Conservation (phyloP, 2,797 vertebrate genomes). For the Smutsia gigantea region DNA sequence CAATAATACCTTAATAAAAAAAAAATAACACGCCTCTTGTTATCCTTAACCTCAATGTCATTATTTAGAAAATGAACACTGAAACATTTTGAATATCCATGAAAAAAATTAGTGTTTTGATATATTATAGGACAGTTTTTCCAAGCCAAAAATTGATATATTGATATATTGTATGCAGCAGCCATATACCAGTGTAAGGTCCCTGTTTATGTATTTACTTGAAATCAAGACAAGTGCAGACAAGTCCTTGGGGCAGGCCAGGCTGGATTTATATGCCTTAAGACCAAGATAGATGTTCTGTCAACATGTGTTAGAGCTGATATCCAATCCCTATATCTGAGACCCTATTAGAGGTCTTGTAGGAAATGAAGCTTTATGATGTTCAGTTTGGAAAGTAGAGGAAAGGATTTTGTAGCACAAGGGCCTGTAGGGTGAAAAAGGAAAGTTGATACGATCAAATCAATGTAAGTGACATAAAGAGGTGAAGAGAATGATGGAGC, state of each 20-base stretch:
- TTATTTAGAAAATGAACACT: background rate
- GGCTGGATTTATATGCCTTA: background rate
- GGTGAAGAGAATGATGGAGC: background rate
- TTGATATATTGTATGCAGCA: background rate
- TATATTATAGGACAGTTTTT: background rate
- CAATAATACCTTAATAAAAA: too few species aligned
- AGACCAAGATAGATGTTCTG: background rate
- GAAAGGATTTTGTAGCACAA: background rate
- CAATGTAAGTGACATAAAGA: background rate
- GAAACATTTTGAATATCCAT: background rate
- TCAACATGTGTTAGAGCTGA: background rate
- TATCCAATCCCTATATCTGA: background rate
- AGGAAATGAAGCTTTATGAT: background rate
- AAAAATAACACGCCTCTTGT: background rate
- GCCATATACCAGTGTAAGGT: background rate
- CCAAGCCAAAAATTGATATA: background rate
- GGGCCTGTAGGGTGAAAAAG: background rate
- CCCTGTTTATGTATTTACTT: background rate
- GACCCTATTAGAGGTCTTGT: background rate
- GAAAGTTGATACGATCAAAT: background rate
- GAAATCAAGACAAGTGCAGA: background rate
- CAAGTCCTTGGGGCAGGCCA: background rate
- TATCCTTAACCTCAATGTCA: background rate
- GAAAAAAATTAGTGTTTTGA: background rate
- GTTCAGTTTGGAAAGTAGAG: background rate